phyloP scores from a whole-genome alignment of 1,140 invertebrate species.

The Scylla paramamosain region DNA sequence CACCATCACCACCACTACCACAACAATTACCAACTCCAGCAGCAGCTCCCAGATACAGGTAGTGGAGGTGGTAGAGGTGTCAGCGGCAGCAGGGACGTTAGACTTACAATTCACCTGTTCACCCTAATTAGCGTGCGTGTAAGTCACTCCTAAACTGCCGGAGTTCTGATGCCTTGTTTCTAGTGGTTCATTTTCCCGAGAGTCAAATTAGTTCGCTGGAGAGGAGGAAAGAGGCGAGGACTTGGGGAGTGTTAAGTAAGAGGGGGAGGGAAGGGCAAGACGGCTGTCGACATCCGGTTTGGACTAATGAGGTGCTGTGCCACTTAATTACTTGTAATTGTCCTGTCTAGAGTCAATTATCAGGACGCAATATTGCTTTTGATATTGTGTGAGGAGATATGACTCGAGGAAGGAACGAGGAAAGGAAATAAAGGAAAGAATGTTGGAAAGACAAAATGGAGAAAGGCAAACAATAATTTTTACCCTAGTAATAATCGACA shows the following conservation, averaged over 20 bases:
- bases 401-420: not conserved
- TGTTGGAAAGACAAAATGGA: not conserved
- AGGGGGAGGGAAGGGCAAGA: not conserved
- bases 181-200: not conserved
- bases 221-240: not conserved
- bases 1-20: not conserved
- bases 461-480: not conserved
- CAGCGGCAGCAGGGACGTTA: not conserved
- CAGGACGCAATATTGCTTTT: not conserved
- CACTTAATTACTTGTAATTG: not conserved
- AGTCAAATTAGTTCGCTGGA: not conserved
- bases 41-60: not conserved
- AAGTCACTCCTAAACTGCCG: not conserved
- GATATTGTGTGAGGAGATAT: not conserved
- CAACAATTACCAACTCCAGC: not conserved
- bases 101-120: not conserved
- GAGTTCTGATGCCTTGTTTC: constrained; percentile 10
- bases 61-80: not conserved
- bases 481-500: too few species aligned
- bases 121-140: not conserved
- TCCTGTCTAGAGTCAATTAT: not conserved
- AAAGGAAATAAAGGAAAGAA: not conserved
- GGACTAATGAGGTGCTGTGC: not conserved
- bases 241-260: not conserved
- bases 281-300: constrained; percentile 5